These are phyloP conservation scores for Setophaga kirtlandii DNA, from an alignment of 2,113 vertebrate species.

Conservation along the genomic window DNA sequence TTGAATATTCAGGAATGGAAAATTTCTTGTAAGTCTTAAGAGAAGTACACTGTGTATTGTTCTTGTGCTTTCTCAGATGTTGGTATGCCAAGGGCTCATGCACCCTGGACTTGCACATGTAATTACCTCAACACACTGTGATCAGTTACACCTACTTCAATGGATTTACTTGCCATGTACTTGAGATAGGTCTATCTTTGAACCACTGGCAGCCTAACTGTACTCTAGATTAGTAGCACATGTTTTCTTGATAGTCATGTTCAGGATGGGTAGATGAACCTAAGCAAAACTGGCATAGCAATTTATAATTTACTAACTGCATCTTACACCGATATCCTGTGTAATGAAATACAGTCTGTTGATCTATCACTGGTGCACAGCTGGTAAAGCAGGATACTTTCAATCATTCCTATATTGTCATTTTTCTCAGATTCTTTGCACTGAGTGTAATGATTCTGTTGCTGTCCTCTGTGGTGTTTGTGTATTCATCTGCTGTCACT, in stretches of 20 bases:
- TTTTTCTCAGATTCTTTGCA: background rate
- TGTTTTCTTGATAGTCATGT: background rate
- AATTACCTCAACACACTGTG: background rate
- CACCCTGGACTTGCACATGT: background rate
- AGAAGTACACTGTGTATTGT: background rate
- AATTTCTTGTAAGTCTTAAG: background rate
- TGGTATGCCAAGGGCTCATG: background rate
- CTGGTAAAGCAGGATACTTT: background rate
- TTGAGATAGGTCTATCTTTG: background rate
- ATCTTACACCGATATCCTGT: background rate
- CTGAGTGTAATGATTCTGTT: background rate
- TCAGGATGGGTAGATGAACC: background rate
- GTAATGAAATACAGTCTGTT: background rate
- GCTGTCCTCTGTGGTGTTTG: background rate
- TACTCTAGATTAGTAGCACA: background rate
- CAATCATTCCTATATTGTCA: background rate
- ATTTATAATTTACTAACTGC: background rate
- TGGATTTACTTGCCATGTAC: background rate
- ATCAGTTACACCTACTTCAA: background rate
- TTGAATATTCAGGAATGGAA: background rate
- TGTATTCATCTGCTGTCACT: background rate
- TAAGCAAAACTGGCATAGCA: background rate
- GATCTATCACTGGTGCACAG: background rate
- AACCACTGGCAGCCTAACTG: background rate
- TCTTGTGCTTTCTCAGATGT: background rate